Evolutionary conservation across 2,113 vertebrate species (phyloP).

Genomic region (Gambusia holbrooki): DNA sequence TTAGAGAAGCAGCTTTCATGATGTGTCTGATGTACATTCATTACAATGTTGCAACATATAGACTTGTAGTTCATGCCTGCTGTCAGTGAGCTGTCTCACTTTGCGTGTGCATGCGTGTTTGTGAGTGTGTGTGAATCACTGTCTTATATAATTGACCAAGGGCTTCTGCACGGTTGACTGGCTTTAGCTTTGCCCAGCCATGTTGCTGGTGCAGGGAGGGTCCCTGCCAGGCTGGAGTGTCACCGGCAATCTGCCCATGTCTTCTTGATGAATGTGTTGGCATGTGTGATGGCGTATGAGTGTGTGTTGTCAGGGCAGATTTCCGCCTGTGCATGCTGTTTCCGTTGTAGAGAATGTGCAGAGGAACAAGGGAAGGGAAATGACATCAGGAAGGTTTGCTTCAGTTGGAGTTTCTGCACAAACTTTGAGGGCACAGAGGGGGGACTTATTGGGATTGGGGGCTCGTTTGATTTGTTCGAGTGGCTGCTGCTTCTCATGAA

Average conservation of each 20-base stretch:
- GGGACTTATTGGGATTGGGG: not conserved
- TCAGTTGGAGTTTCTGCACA: conserved; percentile 36
- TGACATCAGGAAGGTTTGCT: conserved; percentile 52
- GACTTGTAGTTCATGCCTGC: conserved; percentile 21
- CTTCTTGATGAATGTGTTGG: conserved; percentile 68
- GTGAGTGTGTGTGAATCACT: conserved; percentile 49
- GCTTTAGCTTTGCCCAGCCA: conserved; percentile 56
- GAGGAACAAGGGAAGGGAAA: conserved; percentile 36
- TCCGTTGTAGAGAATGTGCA: conserved; percentile 42
- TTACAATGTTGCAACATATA: conserved; percentile 9
- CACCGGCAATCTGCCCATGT: conserved; percentile 76
- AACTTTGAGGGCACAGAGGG: not conserved
- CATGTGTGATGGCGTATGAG: not conserved
- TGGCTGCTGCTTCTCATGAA: conserved; percentile 50
- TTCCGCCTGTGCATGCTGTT: conserved; percentile 46
- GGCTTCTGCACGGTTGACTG: conserved; percentile 69
- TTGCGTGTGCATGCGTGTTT: not conserved
- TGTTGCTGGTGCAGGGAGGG: conserved; percentile 65
- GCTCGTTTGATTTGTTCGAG: conserved; percentile 36
- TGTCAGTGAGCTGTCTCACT: conserved; percentile 26
- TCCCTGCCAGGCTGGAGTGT: conserved; percentile 71
- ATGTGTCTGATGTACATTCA: conserved; percentile 24
- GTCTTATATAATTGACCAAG: conserved; percentile 74
- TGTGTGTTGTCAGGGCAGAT: conserved; percentile 46
- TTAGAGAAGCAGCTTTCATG: conserved; percentile 23